Evolutionary conservation across 64 coral and sea anemone genomes (phyloP).

Genomic region (Stylophora pistillata): DNA sequence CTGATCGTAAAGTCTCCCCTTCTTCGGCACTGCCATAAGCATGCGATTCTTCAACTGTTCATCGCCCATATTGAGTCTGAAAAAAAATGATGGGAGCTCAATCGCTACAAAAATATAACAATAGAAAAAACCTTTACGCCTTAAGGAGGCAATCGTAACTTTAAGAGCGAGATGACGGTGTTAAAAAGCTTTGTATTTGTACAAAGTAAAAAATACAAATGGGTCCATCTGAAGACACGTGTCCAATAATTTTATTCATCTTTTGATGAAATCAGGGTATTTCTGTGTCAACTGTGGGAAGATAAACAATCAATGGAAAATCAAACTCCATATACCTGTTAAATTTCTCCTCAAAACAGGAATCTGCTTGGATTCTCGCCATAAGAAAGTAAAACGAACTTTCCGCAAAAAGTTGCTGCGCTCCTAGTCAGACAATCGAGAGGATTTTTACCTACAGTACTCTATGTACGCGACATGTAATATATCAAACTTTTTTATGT

Average conservation of each 20-base stretch:
- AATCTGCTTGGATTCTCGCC: not conserved
- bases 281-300: not conserved
- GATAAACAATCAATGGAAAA: not conserved
- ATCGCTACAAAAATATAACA: not conserved
- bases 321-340: not conserved
- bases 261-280: not conserved
- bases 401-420: too few relatives aligned
- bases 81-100: not conserved
- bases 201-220: too few relatives aligned
- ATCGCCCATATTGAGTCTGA: constrained; percentile 55
- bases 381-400: not conserved
- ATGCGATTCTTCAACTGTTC: constrained; percentile 52
- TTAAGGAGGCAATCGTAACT: too few relatives aligned
- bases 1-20: constrained; percentile 62
- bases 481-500: too few relatives aligned
- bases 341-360: not conserved
- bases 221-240: too few relatives aligned
- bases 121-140: not conserved
- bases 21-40: constrained; percentile 67
- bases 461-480: too few relatives aligned
- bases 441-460: too few relatives aligned
- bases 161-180: too few relatives aligned
- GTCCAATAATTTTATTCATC: not conserved
- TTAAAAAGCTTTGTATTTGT: too few relatives aligned
- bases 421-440: too few relatives aligned